Conservation (phyloP, 2,797 vertebrate species). For the Glossophaga mutica region DNA sequence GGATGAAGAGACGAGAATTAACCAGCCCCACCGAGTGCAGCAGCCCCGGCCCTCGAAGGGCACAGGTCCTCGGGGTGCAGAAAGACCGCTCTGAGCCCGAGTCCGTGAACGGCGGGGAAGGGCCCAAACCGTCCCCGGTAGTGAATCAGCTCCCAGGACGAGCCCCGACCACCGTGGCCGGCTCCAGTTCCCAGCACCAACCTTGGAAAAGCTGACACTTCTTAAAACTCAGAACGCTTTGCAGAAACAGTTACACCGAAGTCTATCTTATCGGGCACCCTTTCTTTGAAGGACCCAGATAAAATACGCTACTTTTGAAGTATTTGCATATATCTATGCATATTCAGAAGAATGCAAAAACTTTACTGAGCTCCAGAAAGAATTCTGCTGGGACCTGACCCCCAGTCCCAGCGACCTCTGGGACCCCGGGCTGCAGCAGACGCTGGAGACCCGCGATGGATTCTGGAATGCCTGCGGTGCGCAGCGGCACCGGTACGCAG, state of each 20-base stretch:
- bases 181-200: neutral
- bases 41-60: accelerated
- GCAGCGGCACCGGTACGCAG: accelerated
- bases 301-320: neutral
- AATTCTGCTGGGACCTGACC: accelerated
- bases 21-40: neutral
- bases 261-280: neutral
- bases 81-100: too few relatives aligned
- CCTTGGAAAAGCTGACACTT: neutral
- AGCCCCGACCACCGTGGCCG: accelerated
- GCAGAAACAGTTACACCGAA: neutral
- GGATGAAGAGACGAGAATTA: accelerated
- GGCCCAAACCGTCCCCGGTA: too few relatives aligned
- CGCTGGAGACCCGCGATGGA: accelerated
- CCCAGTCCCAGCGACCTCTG: accelerated
- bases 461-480: neutral
- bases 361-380: accelerated
- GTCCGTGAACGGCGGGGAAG: accelerated
- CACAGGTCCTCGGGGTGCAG: accelerated
- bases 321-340: accelerated
- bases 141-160: accelerated
- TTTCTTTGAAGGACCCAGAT: neutral
- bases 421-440: too few relatives aligned
- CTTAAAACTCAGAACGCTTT: neutral
- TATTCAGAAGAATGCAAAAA: neutral